Percentiles rank a stretch among this genome's conserved stretches.
Evolutionary conservation across 2,797 vertebrate species (phyloP).

Genomic region (Acanthurus leucopareius): DNA sequence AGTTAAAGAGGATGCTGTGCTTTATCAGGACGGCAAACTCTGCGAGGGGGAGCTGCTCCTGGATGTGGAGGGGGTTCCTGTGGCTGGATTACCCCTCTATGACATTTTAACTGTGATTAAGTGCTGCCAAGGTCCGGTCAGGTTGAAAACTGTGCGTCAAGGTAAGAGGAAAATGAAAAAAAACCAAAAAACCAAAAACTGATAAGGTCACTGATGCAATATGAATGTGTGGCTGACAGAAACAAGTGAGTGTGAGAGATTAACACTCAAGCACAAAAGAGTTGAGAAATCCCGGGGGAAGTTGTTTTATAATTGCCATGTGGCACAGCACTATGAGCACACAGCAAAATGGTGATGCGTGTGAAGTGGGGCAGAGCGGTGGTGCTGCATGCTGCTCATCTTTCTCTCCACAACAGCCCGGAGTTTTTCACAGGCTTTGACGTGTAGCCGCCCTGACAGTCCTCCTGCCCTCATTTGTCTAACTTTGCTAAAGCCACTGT

Average conservation of each 20-base stretch:
- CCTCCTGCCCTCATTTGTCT: constrained; percentile 62
- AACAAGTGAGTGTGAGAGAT: background rate
- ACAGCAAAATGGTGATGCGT: constrained; percentile 40
- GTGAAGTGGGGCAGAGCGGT: constrained; percentile 47
- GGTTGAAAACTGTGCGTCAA: constrained; percentile 92
- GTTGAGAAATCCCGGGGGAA: constrained; percentile 18
- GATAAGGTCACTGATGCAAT: too few relatives aligned
- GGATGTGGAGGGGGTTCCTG: constrained; percentile 91
- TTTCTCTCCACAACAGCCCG: constrained; percentile 50
- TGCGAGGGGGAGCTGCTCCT: constrained; percentile 90
- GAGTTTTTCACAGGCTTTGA: constrained; percentile 60
- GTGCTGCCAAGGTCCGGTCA: constrained; percentile 88
- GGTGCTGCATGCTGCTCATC: constrained; percentile 41
- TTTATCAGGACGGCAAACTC: constrained; percentile 81
- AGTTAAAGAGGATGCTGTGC: constrained; percentile 75
- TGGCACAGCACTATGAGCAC: constrained; percentile 30
- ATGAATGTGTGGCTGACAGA: background rate
- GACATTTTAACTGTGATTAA: constrained; percentile 90
- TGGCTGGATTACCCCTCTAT: constrained; percentile 94
- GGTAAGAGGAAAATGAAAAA: constrained; percentile 78
- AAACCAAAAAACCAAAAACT: background rate
- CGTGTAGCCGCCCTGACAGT: constrained; percentile 68
- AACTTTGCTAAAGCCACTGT: constrained; percentile 47
- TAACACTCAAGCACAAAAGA: constrained; percentile 9
- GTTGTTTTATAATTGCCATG: constrained; percentile 50